Evolutionary conservation across 1,140 invertebrate genomes (phyloP).

Genomic region (Zaprionus ornatus): DNA sequence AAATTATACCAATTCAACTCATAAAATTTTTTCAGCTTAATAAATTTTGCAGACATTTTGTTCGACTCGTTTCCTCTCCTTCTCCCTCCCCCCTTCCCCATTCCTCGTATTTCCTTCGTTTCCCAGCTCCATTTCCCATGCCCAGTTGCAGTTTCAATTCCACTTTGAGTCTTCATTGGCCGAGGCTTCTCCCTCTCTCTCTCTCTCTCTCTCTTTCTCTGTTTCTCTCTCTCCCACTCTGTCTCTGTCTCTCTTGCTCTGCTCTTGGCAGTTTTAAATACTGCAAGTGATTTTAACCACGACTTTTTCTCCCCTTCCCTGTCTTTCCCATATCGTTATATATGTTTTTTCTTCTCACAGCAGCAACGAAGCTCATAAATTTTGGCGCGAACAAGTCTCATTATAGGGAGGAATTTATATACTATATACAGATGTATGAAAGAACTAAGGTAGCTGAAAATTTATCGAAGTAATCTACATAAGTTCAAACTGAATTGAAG

Average conservation of each 20-base stretch:
- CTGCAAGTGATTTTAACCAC: slow-evolving; percentile 23
- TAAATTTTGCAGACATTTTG: slow-evolving; percentile 82
- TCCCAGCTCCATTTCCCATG: slow-evolving; percentile 15
- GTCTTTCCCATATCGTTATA: not conserved
- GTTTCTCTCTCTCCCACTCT: not conserved
- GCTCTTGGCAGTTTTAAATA: slow-evolving; percentile 29
- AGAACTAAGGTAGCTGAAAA: not conserved
- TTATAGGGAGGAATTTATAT: slow-evolving; percentile 7
- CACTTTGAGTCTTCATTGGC: slow-evolving; percentile 24
- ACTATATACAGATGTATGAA: not conserved
- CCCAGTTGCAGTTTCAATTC: slow-evolving; percentile 13
- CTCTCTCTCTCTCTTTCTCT: not conserved
- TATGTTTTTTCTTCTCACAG: not conserved
- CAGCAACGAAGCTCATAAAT: slow-evolving; percentile 40
- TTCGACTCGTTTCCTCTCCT: slow-evolving; percentile 33
- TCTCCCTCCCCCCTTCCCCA: not conserved
- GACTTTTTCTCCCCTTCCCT: not conserved
- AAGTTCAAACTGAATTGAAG: not conserved
- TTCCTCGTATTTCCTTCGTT: slow-evolving; percentile 11
- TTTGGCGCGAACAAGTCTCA: slow-evolving; percentile 31
- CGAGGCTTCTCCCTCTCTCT: not conserved
- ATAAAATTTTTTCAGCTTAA: slow-evolving; percentile 82
- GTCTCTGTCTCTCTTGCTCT: not conserved
- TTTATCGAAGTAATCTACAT: not conserved
- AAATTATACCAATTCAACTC: slow-evolving; percentile 83